These are phyloP conservation scores for Strix uralensis DNA, from an alignment of 2,113 vertebrate genomes.

Conservation along the genomic window DNA sequence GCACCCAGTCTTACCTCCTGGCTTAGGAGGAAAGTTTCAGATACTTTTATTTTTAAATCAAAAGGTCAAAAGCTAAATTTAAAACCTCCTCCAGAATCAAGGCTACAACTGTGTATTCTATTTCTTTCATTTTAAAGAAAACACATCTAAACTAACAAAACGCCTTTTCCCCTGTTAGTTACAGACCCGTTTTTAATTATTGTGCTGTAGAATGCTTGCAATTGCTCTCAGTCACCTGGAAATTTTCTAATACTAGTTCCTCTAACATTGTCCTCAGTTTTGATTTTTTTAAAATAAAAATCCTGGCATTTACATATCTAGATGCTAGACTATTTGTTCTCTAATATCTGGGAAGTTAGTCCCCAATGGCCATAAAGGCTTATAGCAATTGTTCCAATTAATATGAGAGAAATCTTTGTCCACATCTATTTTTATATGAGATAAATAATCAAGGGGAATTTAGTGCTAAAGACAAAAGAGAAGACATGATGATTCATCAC, in stretches of 20 bases:
- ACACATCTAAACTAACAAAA: not conserved
- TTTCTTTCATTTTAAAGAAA: not conserved
- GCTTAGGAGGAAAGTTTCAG: not conserved
- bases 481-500: not conserved
- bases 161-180: not conserved
- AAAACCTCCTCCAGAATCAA: not conserved
- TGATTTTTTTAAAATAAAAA: not conserved
- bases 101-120: rapidly evolving
- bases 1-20: not conserved
- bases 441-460: not conserved
- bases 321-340: not conserved
- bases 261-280: not conserved
- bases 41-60: not conserved
- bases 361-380: not conserved
- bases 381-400: not conserved
- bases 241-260: not conserved
- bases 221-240: not conserved
- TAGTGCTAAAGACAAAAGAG: not conserved
- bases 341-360: not conserved
- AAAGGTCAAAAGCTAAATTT: not conserved
- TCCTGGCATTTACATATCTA: not conserved
- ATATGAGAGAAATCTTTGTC: not conserved
- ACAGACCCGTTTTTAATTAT: not conserved
- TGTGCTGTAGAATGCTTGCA: not conserved
- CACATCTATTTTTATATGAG: not conserved